phyloP scores from a whole-genome alignment of 2,888 invertebrate genomes.

The Melitaea athalia region DNA sequence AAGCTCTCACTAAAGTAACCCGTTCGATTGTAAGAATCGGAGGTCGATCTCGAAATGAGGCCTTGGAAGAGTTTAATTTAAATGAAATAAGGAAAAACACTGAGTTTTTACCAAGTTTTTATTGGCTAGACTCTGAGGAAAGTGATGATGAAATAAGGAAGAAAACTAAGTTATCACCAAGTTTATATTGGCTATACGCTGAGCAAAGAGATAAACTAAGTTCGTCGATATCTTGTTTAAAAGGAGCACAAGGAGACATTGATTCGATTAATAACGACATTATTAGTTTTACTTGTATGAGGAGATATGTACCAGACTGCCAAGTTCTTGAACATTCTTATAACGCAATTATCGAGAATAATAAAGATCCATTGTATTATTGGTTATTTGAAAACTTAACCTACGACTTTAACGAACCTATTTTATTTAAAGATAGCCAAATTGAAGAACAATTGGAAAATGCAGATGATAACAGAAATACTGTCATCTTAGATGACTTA shows the following conservation, averaged over 20 bases:
- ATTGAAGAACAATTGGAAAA: not conserved
- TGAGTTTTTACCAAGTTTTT: no score
- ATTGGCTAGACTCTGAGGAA: no score
- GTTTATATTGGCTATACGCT: slow-evolving; percentile 41
- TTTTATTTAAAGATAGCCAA: slow-evolving; percentile 37
- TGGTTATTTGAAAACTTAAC: slow-evolving; percentile 60
- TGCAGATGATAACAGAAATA: slow-evolving; percentile 46
- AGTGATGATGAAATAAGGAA: no score
- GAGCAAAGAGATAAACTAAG: slow-evolving; percentile 50
- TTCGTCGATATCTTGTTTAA: slow-evolving; percentile 44
- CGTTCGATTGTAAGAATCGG: slow-evolving; percentile 86
- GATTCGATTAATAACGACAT: slow-evolving; percentile 55
- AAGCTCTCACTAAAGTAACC: slow-evolving; percentile 84
- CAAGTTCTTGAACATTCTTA: slow-evolving; percentile 46
- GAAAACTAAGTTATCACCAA: slow-evolving; percentile 6
- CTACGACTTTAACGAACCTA: slow-evolving; percentile 26
- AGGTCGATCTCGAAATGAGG: slow-evolving; percentile 83
- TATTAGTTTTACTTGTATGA: slow-evolving; percentile 44
- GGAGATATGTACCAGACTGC: slow-evolving; percentile 43
- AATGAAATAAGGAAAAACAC: slow-evolving; percentile 67
- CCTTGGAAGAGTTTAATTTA: slow-evolving; percentile 65
- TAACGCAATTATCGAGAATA: slow-evolving; percentile 11
- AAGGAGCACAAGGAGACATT: slow-evolving; percentile 48
- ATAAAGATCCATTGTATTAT: slow-evolving; percentile 47
- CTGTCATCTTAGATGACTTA: slow-evolving; percentile 53